Evolutionary conservation across 2,888 invertebrate species (phyloP), one percentile per base, ranked within the genome.

Genomic region (Eumacrocentrus americanus): DNA sequence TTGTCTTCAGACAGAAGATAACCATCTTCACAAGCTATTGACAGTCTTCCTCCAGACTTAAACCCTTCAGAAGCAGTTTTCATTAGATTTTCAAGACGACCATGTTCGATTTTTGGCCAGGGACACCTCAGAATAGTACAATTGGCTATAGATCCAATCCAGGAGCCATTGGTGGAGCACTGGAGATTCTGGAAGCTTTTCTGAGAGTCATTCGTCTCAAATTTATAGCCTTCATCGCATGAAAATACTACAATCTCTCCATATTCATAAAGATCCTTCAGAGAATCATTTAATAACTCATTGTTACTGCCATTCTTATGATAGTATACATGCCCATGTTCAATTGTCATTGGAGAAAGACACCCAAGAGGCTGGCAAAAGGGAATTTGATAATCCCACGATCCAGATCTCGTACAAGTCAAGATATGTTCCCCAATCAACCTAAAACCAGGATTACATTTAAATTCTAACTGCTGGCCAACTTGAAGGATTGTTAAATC

Each of bases 101-200:
- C 72, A 23, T 73, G 68, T 25, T 67, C 20, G 1, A 70, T 44
- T 1, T 14, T 58, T 11, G 75, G 77, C 60, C 63, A 55, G 0
- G 70, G 57, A 48, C 77, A 77, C 11, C 56, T 62, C 0, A 72
- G 53, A 2, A 67, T 63, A 22, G 71, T 75, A 70, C 90, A 90
- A 62, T 82, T 76, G 4, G 88, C 85, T 9, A 83, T 81, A 12
- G 82, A 75, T 0, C 87, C 87, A 48, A 82, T 83, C 90, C 90
- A 90, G 46, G 81, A 80, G n/a, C 87, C 87, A 68, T 86, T 84
- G 16, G 83, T 83, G 9, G 83, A 79, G 70, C 90, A 90, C 4
- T 69, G 68, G 3, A 77, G 63, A 14, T 63, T 68, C 60, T 72
- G 71, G 60, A 73, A 71, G 6, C 57, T 62, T 16, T 68, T 37